Evolutionary conservation across 1,140 invertebrate species (phyloP).

Genomic region (Macrostomum lignano): DNA sequence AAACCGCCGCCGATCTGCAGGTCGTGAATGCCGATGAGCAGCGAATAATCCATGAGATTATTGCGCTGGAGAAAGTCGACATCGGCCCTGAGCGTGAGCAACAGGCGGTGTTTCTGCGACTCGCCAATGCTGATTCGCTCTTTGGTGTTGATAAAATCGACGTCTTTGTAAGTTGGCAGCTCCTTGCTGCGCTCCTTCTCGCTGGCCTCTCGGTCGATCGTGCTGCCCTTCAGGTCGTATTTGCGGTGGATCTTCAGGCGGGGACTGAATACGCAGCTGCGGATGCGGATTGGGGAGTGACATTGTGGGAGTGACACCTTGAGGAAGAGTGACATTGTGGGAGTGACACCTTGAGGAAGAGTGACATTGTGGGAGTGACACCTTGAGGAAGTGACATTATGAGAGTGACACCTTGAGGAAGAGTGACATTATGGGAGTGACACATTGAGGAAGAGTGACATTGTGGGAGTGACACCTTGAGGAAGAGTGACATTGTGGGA

Average conservation of each 20-base stretch:
- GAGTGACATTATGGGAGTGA: too few relatives aligned
- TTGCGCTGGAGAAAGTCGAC: slow-evolving; percentile 33
- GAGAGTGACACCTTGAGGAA: too few relatives aligned
- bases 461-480: too few relatives aligned
- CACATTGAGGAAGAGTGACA: too few relatives aligned
- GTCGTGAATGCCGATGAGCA: slow-evolving; percentile 72
- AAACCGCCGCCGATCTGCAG: background rate
- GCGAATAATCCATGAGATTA: slow-evolving; percentile 91
- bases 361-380: too few relatives aligned
- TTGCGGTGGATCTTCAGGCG: slow-evolving; percentile 68
- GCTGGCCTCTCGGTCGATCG: slow-evolving; percentile 82
- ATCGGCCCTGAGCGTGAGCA: slow-evolving; percentile 70
- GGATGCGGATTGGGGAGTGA: too few relatives aligned
- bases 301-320: too few relatives aligned
- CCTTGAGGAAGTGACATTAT: too few relatives aligned
- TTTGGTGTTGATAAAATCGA: slow-evolving; percentile 89
- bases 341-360: too few relatives aligned
- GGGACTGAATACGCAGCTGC: slow-evolving; percentile 82
- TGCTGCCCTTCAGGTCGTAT: slow-evolving; percentile 56
- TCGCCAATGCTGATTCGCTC: slow-evolving; percentile 69
- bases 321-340: too few relatives aligned
- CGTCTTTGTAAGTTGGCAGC: slow-evolving; percentile 84
- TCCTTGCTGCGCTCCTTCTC: slow-evolving; percentile 90
- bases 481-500: too few relatives aligned
- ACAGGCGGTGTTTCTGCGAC: slow-evolving; percentile 61